Evolutionary conservation across 2,888 invertebrate species (phyloP), one percentile per base, ranked within the genome.

Genomic region (Chalcis sispes): DNA sequence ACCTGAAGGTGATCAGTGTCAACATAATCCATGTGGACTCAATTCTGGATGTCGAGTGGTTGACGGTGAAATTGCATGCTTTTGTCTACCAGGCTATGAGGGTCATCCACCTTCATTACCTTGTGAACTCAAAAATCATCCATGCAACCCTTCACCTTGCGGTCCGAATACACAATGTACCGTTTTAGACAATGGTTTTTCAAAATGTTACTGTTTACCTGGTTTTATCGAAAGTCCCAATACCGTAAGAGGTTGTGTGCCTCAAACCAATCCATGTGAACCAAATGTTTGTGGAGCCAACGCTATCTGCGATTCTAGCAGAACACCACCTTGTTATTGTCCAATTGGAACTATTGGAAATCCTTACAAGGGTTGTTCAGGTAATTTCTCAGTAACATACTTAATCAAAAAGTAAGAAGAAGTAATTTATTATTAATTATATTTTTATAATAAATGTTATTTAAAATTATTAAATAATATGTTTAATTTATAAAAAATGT

Each of bases 111-210:
- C 96, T 27, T 88, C 91, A 62, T 90, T 91, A 64, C 91, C 92
- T 1, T 96, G 96, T 82, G 90, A 91, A 80, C 86, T 95, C 77
- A 95, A 95, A 23, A 91, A 91, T 76, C 94, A 94, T 85, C 95
- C 96, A 4, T 96, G 96, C 84, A 93, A 94, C 82, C 94, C 95
- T 36, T 95, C 95, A 15, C 95, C 95, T 0, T 97, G 96, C 86
- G 96, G 96, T 15, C 95, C 95, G 8, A 96, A 96, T 83, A 96
- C 96, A 1, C 95, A 95, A 87, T 96, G 97, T 83, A 91, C 94
- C 0, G 90, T 95, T 64, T 89, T 95, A 66, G 90, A 91, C 67
- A 95, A 95, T 81, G 96, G 95, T 67, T 94, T 95, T 85, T 93
- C 96, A 0, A 95, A 96, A 89, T 97, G 97, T 84, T 96, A 95